Evolutionary conservation across 2,888 invertebrate species (phyloP).

Genomic region (Noctuana brunneofusca): DNA sequence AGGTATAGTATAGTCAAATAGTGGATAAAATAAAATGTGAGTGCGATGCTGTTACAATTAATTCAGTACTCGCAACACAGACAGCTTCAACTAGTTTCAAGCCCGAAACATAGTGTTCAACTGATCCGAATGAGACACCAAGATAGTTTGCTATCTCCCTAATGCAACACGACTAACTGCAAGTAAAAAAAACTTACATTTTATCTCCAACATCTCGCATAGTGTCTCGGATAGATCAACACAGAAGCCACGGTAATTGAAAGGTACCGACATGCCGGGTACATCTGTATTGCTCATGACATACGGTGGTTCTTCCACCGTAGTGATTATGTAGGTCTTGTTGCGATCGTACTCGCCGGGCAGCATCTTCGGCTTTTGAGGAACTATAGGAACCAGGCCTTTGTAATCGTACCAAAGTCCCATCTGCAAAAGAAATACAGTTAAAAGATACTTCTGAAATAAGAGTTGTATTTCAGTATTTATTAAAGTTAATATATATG

Average conservation of each 20-base stretch:
- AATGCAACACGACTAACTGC: not conserved
- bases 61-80: too few relatives aligned
- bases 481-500: too few relatives aligned
- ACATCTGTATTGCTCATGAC: constrained; percentile 88
- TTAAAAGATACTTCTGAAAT: too few relatives aligned
- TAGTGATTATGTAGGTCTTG: constrained; percentile 93
- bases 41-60: too few relatives aligned
- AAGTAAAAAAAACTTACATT: constrained; percentile 85
- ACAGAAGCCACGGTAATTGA: constrained; percentile 94
- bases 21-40: too few relatives aligned
- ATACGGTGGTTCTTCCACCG: constrained; percentile 94
- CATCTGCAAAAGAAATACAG: constrained; percentile 73
- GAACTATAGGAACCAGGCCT: constrained; percentile 87
- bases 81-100: too few relatives aligned
- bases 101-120: too few relatives aligned
- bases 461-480: too few relatives aligned
- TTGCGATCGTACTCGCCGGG: constrained; percentile 86
- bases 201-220: constrained; percentile 90
- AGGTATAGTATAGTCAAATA: too few relatives aligned
- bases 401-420: constrained; percentile 93
- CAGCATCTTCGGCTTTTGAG: constrained; percentile 80
- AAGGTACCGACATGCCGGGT: constrained; percentile 87
- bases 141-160: too few relatives aligned
- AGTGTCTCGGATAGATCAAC: constrained; percentile 94
- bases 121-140: too few relatives aligned